A percentile compares a stretch with the other conserved stretches of the same genome.
Evolutionary conservation across 2,888 invertebrate genomes (phyloP).

Genomic region (Hypolimnas misippus): DNA sequence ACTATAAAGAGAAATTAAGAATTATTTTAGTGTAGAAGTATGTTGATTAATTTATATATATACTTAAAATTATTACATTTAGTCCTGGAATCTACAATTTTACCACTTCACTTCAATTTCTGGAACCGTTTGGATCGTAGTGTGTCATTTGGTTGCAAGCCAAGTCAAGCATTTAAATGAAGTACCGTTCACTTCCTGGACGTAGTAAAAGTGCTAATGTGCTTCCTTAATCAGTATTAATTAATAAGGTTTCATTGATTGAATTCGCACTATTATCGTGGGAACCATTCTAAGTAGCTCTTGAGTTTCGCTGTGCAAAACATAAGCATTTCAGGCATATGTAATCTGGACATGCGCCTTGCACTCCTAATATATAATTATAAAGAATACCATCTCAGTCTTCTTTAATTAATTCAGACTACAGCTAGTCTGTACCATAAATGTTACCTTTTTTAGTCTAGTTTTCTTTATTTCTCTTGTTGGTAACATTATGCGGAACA

Average conservation of each 20-base stretch:
- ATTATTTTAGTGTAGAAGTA: too few relatives aligned
- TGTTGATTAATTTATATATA: too few relatives aligned
- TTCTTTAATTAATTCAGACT: too few relatives aligned
- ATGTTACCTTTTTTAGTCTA: too few relatives aligned
- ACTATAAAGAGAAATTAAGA: too few relatives aligned
- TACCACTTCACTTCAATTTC: neutral
- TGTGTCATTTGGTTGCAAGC: slow-evolving; percentile 25
- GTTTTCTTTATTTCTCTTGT: too few relatives aligned
- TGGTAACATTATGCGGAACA: too few relatives aligned
- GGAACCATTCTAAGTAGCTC: slow-evolving; percentile 24
- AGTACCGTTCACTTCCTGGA: slow-evolving; percentile 37
- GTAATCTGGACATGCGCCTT: neutral
- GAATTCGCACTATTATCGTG: slow-evolving; percentile 30
- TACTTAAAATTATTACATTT: too few relatives aligned
- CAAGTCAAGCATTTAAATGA: slow-evolving; percentile 33
- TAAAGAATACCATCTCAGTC: too few relatives aligned
- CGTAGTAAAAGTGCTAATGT: slow-evolving; percentile 35
- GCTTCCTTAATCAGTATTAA: slow-evolving; percentile 40
- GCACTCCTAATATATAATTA: neutral
- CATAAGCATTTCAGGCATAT: neutral
- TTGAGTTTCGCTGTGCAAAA: neutral
- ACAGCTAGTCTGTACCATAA: too few relatives aligned
- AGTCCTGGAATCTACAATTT: too few relatives aligned
- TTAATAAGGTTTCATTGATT: slow-evolving; percentile 33
- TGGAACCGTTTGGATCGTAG: slow-evolving; percentile 9